Conservation (phyloP, 1,140 invertebrate genomes). For the Drosophila elegans region DNA sequence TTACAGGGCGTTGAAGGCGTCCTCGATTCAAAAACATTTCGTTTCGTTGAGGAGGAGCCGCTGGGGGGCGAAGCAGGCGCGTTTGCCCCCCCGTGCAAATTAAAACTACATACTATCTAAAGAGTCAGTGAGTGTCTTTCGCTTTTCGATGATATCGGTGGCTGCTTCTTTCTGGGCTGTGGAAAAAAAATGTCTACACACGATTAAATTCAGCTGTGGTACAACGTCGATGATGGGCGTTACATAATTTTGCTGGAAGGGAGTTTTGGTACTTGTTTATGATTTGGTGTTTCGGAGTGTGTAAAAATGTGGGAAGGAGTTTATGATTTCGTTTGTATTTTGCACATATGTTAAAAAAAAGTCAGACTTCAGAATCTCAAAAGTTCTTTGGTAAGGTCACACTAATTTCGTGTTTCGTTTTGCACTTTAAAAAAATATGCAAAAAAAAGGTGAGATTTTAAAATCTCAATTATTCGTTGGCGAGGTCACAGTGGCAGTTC, state of each 20-base stretch:
- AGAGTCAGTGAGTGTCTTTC: constrained; percentile 55
- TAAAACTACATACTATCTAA: constrained; percentile 72
- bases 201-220: constrained; percentile 67
- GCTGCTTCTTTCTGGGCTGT: constrained; percentile 63
- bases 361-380: constrained; percentile 9
- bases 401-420: constrained; percentile 3
- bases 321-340: neutral
- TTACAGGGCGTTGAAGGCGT: constrained; percentile 74
- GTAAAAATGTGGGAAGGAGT: constrained; percentile 7
- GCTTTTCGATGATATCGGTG: constrained; percentile 55
- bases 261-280: constrained; percentile 7
- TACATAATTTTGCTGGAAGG: constrained; percentile 28
- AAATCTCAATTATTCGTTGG: neutral
- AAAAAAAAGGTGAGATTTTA: neutral
- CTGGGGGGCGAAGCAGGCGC: constrained; percentile 53
- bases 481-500: neutral
- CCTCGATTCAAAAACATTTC: constrained; percentile 74
- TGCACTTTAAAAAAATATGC: constrained; percentile 30
- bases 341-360: constrained; percentile 7
- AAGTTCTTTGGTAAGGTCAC: constrained; percentile 27
- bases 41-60: constrained; percentile 26
- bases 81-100: constrained; percentile 59
- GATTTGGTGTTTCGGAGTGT: constrained; percentile 14
- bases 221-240: constrained; percentile 23
- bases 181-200: constrained; percentile 78